Base-by-base conservation (phyloP, 2,797 vertebrate species). In the Pangasius larnaudii region DNA sequence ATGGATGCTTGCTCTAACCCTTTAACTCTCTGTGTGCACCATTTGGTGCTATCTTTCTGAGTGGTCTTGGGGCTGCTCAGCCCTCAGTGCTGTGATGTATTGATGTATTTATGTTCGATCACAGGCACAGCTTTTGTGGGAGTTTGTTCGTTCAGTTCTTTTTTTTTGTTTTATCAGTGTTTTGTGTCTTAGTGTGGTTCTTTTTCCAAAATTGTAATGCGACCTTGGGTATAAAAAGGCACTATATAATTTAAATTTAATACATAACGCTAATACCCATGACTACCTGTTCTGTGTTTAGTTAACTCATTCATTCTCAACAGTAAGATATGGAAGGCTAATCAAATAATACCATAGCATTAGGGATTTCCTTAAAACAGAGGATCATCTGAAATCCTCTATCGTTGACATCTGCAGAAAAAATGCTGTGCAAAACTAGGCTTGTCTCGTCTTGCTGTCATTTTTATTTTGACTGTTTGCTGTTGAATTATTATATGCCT, bases 401-500 rank as follows among this genome's bases (percentile, higher is more conserved):
- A 85, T 16, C 27, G 11, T 14, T 83, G 79, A 81, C 56, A 61
- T 36, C 3, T 61, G 79, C 24, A 19, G 19, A 30, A 39, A 71
- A 74, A 75, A 30, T 61, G 39, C 24, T 4, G 19, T 71, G 33
- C 49, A 84, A 56, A 75, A 46, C 69, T 75, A 42, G 19, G 6
- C 22, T 72, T 74, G 36, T n/a, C 27, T 74, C 3, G 0, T 22
- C 10, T 42, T 87, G 63, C 39, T 80, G 51, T 53, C 24, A 53
- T 71, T 80, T 84, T 56, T 56, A 39, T 86, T 86, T 86, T 77
- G 19, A 77, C 58, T 33, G n/a, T 75, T 71, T 86, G 74, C 18
- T 14, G 4, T 5, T 79, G 49, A 51, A 27, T 30, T 79, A 42
- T 24, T 53, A 36, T 30, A 63, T 79, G 59, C 46, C n/a, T 65